Evolutionary conservation across 2,888 invertebrate genomes (phyloP).

Genomic region (Amiota minor): DNA sequence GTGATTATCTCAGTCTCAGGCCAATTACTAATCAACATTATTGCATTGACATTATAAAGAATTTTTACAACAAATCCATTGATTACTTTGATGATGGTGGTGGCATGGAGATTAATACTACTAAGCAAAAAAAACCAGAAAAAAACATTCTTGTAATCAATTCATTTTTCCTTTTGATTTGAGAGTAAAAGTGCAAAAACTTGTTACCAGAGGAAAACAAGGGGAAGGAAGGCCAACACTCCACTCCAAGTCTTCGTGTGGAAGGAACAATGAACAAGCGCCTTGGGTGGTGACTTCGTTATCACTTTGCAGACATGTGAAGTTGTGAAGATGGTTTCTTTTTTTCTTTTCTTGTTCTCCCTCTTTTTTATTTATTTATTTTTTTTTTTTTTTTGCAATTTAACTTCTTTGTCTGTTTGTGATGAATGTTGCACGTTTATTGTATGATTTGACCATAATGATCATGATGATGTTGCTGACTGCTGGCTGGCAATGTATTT

Average conservation of each 20-base stretch:
- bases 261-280: no score
- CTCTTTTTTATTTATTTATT: background rate
- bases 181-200: conserved; percentile 9
- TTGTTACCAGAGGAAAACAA: background rate
- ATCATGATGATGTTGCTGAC: background rate
- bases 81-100: no score
- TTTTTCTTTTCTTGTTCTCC: background rate
- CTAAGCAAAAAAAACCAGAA: background rate
- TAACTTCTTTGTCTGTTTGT: background rate
- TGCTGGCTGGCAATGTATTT: background rate
- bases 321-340: background rate
- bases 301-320: background rate
- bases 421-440: background rate
- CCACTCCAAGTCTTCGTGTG: no score
- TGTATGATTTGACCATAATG: background rate
- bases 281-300: background rate
- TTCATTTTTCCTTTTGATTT: background rate
- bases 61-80: no score
- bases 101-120: background rate
- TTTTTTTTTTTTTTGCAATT: background rate
- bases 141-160: background rate
- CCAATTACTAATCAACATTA: conserved; percentile 6
- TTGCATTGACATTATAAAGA: no score
- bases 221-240: no score
- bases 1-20: background rate